These are phyloP conservation scores for Tyria jacobaeae DNA, from an alignment of 2,888 invertebrate genomes.

Conservation along the genomic window DNA sequence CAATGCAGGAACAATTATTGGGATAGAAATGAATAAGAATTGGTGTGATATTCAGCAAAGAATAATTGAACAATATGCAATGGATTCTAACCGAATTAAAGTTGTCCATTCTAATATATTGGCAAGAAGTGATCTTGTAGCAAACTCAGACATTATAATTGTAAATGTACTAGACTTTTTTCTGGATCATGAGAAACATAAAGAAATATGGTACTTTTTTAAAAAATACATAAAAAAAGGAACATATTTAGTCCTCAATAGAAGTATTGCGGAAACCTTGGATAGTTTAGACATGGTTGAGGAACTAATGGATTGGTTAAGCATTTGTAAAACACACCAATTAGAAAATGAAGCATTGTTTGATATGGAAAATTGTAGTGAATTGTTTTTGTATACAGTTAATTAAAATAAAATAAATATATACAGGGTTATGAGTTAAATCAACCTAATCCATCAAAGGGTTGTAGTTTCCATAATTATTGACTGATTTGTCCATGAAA, in stretches of 20 bases:
- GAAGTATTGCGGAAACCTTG: slow-evolving; percentile 86
- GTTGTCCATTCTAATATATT: slow-evolving; percentile 87
- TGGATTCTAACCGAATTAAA: slow-evolving; percentile 82
- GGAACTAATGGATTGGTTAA: slow-evolving; percentile 81
- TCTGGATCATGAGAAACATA: slow-evolving; percentile 85
- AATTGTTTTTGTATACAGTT: slow-evolving; percentile 75
- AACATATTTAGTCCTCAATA: slow-evolving; percentile 86
- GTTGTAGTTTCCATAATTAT: no score
- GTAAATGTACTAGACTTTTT: slow-evolving; percentile 91
- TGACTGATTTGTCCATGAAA: no score
- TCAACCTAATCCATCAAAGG: no score
- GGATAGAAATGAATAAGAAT: slow-evolving; percentile 90
- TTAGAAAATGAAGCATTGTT: slow-evolving; percentile 79
- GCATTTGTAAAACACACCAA: slow-evolving; percentile 73
- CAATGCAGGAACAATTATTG: slow-evolving; percentile 86
- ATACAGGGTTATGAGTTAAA: no score
- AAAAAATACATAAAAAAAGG: slow-evolving; percentile 84
- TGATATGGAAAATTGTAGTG: slow-evolving; percentile 73
- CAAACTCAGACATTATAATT: slow-evolving; percentile 87
- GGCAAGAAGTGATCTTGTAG: slow-evolving; percentile 82
- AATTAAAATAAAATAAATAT: slow-evolving; percentile 77
- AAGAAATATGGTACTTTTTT: slow-evolving; percentile 87
- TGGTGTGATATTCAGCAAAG: slow-evolving; percentile 88
- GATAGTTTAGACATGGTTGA: slow-evolving; percentile 78
- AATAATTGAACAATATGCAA: slow-evolving; percentile 83